Percentiles rank a stretch among this genome's conserved stretches.
Conservation (phyloP, 53 echinoderm and acorn worm genomes). For the Mesocentrotus franciscanus region DNA sequence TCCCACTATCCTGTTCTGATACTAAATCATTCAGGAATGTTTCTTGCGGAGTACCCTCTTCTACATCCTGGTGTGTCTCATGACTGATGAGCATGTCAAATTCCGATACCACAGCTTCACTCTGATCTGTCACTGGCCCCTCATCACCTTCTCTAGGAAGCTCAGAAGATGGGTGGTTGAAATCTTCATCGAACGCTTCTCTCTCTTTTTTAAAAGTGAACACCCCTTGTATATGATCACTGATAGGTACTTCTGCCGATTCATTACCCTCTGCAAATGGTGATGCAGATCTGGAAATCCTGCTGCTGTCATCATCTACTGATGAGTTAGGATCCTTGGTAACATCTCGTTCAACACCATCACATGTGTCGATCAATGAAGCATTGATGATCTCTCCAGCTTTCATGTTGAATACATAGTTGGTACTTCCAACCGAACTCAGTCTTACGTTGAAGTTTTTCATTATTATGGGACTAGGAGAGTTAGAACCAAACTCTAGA, state of each 20-base stretch:
- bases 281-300: not conserved
- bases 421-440: not conserved
- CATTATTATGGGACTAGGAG: not conserved
- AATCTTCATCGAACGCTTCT: not conserved
- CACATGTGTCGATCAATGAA: not conserved
- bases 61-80: not conserved
- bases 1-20: not conserved
- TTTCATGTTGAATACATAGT: not conserved
- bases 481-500: not conserved
- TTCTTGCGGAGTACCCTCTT: not conserved
- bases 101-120: not conserved
- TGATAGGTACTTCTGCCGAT: not conserved
- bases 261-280: not conserved
- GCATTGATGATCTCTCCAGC: not conserved
- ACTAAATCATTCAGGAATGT: not conserved
- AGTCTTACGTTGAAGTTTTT: not conserved
- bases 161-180: not conserved
- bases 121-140: not conserved
- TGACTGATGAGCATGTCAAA: not conserved
- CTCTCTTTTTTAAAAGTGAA: not conserved
- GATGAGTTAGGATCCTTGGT: not conserved
- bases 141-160: not conserved
- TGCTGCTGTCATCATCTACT: not conserved
- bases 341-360: constrained; percentile 1
- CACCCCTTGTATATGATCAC: constrained; percentile 3